Evolutionary conservation across 1,140 invertebrate genomes (phyloP).

Genomic region (Bombus ignitus): DNA sequence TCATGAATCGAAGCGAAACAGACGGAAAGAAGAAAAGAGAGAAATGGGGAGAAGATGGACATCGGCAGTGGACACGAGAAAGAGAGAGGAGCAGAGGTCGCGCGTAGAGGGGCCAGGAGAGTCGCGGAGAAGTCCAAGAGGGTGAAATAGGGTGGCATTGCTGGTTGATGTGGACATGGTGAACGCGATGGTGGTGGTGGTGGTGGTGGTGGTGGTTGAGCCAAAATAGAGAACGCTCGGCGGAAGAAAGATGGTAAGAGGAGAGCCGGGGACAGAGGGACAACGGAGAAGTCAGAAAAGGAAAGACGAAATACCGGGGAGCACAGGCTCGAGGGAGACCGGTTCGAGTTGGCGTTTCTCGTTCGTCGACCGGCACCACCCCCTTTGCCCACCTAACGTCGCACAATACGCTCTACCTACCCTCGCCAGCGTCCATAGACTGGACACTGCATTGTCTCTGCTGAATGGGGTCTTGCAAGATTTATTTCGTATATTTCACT

Average conservation of each 20-base stretch:
- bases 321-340: conserved; percentile 54
- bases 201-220: conserved; percentile 29
- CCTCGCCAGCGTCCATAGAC: conserved; percentile 77
- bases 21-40: conserved; percentile 51
- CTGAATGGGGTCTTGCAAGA: conserved; percentile 83
- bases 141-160: conserved; percentile 14
- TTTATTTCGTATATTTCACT: conserved; percentile 84
- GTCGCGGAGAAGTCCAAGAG: conserved; percentile 52
- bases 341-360: conserved; percentile 76
- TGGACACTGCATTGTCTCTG: conserved; percentile 81
- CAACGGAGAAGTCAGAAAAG: conserved; percentile 46
- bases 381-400: conserved; percentile 65
- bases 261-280: not conserved
- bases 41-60: conserved; percentile 50
- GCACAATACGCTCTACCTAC: conserved; percentile 78
- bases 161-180: not conserved
- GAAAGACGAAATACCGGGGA: conserved; percentile 67
- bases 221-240: conserved; percentile 56
- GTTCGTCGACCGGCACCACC: conserved; percentile 58
- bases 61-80: conserved; percentile 5
- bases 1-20: conserved; percentile 67
- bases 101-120: conserved; percentile 50
- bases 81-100: conserved; percentile 26
- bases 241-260: conserved; percentile 37
- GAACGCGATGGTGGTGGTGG: not conserved